Evolutionary conservation across 2,797 vertebrate species (phyloP).

Genomic region (Melanotaenia nigrans): DNA sequence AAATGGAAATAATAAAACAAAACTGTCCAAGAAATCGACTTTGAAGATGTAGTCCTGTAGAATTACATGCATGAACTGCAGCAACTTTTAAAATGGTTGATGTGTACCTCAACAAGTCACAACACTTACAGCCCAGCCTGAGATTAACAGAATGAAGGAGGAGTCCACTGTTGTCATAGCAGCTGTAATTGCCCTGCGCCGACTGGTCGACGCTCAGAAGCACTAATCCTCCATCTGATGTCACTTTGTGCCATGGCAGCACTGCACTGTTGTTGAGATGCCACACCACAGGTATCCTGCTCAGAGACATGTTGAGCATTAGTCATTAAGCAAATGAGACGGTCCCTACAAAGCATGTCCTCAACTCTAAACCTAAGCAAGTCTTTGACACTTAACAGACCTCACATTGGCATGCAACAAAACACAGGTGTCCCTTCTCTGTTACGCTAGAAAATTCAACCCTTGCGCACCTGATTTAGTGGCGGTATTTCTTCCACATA

Average conservation of each 20-base stretch:
- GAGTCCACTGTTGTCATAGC: slow-evolving; percentile 73
- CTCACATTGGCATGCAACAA: not conserved
- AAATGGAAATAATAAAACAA: not conserved
- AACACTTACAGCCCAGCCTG: slow-evolving; percentile 81
- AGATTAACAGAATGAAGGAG: slow-evolving; percentile 76
- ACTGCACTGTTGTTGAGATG: slow-evolving; percentile 71
- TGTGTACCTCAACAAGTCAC: slow-evolving; percentile 23
- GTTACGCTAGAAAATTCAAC: not conserved
- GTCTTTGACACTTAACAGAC: not conserved
- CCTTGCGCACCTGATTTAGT: not conserved
- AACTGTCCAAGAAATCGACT: not conserved
- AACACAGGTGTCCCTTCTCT: not conserved
- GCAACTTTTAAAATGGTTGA: slow-evolving; percentile 16
- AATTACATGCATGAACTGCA: not conserved
- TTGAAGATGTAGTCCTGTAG: not conserved
- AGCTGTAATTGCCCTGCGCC: slow-evolving; percentile 85
- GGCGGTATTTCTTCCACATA: not conserved
- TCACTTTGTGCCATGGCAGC: slow-evolving; percentile 68
- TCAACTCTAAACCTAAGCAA: not conserved
- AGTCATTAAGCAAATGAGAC: slow-evolving; percentile 5
- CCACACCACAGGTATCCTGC: slow-evolving; percentile 80
- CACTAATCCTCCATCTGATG: slow-evolving; percentile 70
- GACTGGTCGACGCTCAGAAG: slow-evolving; percentile 69
- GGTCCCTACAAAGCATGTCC: not conserved
- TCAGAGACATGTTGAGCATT: slow-evolving; percentile 11